Evolutionary conservation across 1,140 invertebrate genomes (phyloP).

Genomic region (Rhizoglyphus robini): DNA sequence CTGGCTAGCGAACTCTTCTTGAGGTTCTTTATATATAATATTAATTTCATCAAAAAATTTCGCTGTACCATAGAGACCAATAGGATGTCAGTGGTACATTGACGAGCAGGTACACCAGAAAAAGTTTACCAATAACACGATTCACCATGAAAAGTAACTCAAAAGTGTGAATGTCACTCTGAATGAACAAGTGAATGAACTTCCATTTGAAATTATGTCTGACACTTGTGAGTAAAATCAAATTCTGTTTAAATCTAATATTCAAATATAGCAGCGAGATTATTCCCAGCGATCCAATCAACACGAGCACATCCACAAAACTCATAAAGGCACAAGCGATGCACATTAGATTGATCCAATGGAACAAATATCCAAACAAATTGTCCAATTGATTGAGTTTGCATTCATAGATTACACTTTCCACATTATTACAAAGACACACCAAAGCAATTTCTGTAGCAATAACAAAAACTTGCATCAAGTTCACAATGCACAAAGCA

Average conservation of each 20-base stretch:
- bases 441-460: no score
- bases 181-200: background rate
- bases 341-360: background rate
- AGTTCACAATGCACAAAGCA: no score
- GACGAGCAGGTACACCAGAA: background rate
- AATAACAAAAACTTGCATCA: no score
- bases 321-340: background rate
- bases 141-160: background rate
- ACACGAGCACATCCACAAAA: background rate
- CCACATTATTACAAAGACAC: no score
- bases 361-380: no score
- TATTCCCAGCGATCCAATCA: background rate
- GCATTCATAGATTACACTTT: no score
- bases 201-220: background rate
- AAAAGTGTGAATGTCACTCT: background rate
- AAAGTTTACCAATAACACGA: background rate
- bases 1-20: no score
- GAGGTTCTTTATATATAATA: no score
- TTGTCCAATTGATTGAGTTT: no score
- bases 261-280: background rate
- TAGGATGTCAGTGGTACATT: background rate
- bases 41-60: no score
- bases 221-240: background rate
- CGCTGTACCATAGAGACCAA: no score
- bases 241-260: background rate